These are phyloP conservation scores for Darevskia nairensis DNA, from an alignment of 2,797 vertebrate genomes.

Conservation along the genomic window DNA sequence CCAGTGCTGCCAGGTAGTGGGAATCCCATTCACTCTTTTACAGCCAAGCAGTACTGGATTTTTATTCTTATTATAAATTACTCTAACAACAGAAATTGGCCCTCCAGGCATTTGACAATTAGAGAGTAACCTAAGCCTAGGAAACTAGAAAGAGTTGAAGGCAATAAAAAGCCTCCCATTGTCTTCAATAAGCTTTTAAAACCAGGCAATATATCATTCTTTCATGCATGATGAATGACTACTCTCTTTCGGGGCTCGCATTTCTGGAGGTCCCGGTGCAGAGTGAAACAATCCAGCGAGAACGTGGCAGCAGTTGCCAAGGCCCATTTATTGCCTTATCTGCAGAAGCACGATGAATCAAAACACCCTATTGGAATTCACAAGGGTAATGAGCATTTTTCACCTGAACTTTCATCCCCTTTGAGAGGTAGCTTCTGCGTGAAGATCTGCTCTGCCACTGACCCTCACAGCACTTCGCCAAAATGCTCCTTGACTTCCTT, in stretches of 20 bases:
- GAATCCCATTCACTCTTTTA: not conserved
- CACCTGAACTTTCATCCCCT: constrained; percentile 2
- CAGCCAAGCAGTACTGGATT: constrained; percentile 5
- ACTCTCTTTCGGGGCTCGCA: constrained; percentile 23
- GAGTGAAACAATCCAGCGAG: constrained; percentile 24
- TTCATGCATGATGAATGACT: constrained; percentile 39
- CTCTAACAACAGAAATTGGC: not conserved
- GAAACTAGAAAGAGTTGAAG: constrained; percentile 25
- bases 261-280: constrained; percentile 7
- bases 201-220: constrained; percentile 25
- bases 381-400: not conserved
- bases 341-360: constrained; percentile 40
- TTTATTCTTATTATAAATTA: constrained; percentile 13
- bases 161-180: not conserved
- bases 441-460: not conserved
- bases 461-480: not conserved
- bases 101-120: constrained; percentile 37
- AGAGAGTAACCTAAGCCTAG: constrained; percentile 3
- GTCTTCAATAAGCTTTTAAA: not conserved
- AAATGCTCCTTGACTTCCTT: constrained; percentile 14
- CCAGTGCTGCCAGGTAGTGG: not conserved
- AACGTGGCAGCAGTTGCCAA: constrained; percentile 22
- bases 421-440: not conserved
- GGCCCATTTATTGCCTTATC: not conserved
- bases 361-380: not conserved